Base-by-base conservation (phyloP, 2,888 invertebrate genomes). In the Chelonus formosanus region DNA sequence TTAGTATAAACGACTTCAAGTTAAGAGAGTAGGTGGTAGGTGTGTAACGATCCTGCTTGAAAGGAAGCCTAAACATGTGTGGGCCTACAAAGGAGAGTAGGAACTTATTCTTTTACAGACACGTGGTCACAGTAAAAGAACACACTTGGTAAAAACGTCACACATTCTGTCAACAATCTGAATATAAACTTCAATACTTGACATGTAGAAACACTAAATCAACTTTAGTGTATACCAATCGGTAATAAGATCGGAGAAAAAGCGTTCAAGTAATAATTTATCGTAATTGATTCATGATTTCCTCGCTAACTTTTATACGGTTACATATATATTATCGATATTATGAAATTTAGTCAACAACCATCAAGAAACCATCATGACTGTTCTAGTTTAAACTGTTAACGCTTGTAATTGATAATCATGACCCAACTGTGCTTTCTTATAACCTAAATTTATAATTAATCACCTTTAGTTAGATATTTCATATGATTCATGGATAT, bases 21-120 rank as follows among this genome's bases (percentile, higher is more conserved):
- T 4, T 40, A 40, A 40, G 40, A 36, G 64, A 47, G 63, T 65
- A 50, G 65, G 65, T 73, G 71, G 75, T 76, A 75, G 77, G 76
- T 76, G 74, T 77, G 76, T 75, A 76, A 67, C 67, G 75, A 75
- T 75, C 71, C 70, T 71, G 70, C 73, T 73, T 73, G 75, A 76
- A 77, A 77, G 71, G 72, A 63, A 72, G 67, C 72, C 56, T 70
- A 58, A 70, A 71, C 74, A 78, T 74, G 77, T 75, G 78, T 73
- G 76, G 78, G 72, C 72, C 57, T 45, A 48, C 48, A 31, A 48
- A 48, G 3, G 31, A 5, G 40, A 40, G 40, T 40, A 40, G 40
- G 40, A 40, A 40, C 6, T 31, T 53, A 53, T 53, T 31, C 5
- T 31, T 53, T 4, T 53, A 53, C 6, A 52, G 4, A 52, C 52